phyloP scores from a whole-genome alignment of 2,797 vertebrate species.

The Lepilemur septentrionalis region DNA sequence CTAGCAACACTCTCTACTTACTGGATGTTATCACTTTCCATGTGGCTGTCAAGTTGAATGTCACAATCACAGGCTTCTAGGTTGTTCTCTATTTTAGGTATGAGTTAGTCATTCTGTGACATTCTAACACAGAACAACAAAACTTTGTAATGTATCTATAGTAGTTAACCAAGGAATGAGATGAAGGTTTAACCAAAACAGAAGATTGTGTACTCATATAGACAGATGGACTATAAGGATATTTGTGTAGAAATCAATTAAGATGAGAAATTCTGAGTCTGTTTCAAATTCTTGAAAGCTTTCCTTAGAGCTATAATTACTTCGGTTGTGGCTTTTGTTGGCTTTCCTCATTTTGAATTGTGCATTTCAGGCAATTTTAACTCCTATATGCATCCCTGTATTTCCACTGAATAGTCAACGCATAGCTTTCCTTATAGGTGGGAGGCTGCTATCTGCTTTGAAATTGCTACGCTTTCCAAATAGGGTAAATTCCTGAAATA shows the following conservation, averaged over 20 bases:
- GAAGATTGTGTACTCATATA: constrained; percentile 12
- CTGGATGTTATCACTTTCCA: neutral
- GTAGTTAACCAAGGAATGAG: constrained; percentile 28
- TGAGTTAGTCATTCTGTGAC: constrained; percentile 48
- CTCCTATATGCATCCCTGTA: neutral
- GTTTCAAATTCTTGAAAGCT: constrained; percentile 32
- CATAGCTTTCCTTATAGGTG: neutral
- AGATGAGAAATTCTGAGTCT: constrained; percentile 42
- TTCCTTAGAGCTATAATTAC: constrained; percentile 27
- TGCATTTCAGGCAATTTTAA: neutral
- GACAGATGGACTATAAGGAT: neutral
- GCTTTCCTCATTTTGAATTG: neutral
- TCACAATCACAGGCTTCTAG: constrained; percentile 47
- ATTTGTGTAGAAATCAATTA: constrained; percentile 48
- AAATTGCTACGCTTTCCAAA: neutral
- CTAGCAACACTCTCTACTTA: neutral
- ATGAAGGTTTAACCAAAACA: constrained; percentile 54
- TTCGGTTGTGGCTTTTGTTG: neutral
- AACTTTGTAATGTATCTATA: constrained; percentile 12
- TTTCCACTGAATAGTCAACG: neutral
- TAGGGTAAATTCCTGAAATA: neutral
- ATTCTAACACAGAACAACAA: constrained; percentile 41
- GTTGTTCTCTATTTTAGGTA: constrained; percentile 53
- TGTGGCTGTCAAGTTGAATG: constrained; percentile 40
- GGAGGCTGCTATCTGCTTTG: neutral